Base-by-base conservation (phyloP, 2,797 vertebrate species). In the Sandelia bainsii region DNA sequence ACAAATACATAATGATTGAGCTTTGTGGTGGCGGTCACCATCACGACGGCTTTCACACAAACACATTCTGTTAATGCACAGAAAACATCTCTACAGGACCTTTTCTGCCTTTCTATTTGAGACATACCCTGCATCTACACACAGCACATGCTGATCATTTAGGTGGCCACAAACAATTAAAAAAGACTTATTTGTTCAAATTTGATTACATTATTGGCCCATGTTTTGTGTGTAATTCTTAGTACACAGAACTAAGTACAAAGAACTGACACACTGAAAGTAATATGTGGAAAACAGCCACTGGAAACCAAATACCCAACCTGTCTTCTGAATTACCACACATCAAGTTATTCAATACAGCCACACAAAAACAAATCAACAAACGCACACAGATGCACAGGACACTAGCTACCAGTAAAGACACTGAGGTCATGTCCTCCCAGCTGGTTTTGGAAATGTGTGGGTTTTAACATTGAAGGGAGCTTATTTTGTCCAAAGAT, bases 1-100 rank as follows among this genome's bases (percentile, higher is more conserved):
- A 68, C 71, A 90, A 45, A 85, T 22, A 66, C 64, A 64, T 63
- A 67, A 46, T 56, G 67, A 79, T 44, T 59, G 53, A 69, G 40
- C 39, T 51, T 44, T 23, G 45, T 53, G 58, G 54, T 65, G 40
- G 61, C 10, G n/a, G 44, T 56, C 42, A 56, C 2, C 52, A 14
- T 51, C 53, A 54, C 67, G 63, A 40, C 3, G 20, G 60, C 29
- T 16, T 53, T 71, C 60, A 75, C 51, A 63, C 23, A 23, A 25
- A 51, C 34, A 62, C 63, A 69, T 20, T 76, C 40, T 42, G 40
- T 14, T 40, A 58, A 62, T 16, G 65, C 66, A 66, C 56, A 74
- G 29, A 40, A 57, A 46, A 65, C 66, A 62, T 67, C 25, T n/a
- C n/a, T 16, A 10, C 10, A 52, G 46, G 61, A 46, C 40, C 6